Percentiles rank a stretch among this genome's conserved stretches.
Evolutionary conservation across 2,113 vertebrate species (phyloP).

Genomic region (Microtus richardsoni): DNA sequence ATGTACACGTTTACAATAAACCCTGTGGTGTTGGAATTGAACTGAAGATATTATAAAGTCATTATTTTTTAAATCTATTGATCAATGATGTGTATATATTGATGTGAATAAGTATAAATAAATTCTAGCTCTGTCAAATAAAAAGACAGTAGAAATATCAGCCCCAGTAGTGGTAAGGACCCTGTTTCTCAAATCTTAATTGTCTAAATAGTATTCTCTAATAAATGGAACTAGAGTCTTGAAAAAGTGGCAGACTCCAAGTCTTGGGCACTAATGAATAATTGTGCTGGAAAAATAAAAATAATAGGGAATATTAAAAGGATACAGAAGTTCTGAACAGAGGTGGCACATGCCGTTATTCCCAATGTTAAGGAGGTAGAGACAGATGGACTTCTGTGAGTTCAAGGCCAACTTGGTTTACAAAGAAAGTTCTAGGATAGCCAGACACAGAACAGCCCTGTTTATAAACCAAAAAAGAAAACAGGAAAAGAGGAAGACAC

Average conservation of each 20-base stretch:
- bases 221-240: neutral
- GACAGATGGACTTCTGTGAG: neutral
- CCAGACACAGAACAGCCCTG: neutral
- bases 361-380: neutral
- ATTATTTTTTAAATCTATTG: neutral
- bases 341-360: neutral
- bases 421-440: neutral
- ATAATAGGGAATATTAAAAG: neutral
- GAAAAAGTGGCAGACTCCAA: neutral
- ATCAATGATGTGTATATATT: neutral
- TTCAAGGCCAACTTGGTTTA: neutral
- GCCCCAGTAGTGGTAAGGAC: neutral
- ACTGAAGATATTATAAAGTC: neutral
- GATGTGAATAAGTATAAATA: neutral
- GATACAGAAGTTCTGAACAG: neutral
- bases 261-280: neutral
- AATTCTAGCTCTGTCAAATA: neutral
- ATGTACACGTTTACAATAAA: slow-evolving; percentile 2
- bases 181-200: neutral
- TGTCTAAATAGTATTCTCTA: neutral
- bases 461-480: neutral
- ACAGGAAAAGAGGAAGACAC: rapidly evolving
- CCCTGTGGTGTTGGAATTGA: neutral
- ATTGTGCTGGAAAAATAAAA: neutral
- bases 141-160: neutral